These are phyloP conservation scores for Potamilus streckersoni DNA, from an alignment of 1,140 invertebrate species.

Conservation along the genomic window DNA sequence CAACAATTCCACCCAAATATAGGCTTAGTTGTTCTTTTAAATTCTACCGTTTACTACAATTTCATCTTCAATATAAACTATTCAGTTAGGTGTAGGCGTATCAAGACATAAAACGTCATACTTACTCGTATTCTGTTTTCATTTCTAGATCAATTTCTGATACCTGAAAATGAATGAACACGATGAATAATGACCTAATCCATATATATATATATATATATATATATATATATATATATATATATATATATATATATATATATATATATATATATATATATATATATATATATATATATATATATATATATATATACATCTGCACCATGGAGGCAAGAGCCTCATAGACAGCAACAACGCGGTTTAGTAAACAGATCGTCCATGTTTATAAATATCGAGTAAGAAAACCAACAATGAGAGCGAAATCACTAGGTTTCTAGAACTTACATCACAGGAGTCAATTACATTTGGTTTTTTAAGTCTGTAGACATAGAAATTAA, in stretches of 20 bases:
- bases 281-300: not conserved
- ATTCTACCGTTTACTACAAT: not conserved
- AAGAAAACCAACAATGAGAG: no score
- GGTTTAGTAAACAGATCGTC: no score
- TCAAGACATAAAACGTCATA: constrained; percentile 15
- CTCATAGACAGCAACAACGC: no score
- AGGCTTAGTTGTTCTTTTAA: not conserved
- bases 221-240: no score
- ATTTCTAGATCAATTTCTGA: constrained; percentile 54
- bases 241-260: no score
- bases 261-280: not conserved
- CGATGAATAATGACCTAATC: not conserved
- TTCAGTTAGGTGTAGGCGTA: not conserved
- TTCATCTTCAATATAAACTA: not conserved
- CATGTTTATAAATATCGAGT: no score
- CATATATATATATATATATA: not conserved
- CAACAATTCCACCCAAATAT: no score
- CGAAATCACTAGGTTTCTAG: no score
- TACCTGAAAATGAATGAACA: constrained; percentile 35
- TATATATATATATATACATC: not conserved
- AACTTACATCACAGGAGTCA: no score
- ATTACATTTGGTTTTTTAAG: no score
- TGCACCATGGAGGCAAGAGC: no score
- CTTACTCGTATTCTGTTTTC: constrained; percentile 54
- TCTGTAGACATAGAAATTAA: no score